Base-by-base conservation (phyloP, 2,797 vertebrate genomes). In the Taenioides sp. region DNA sequence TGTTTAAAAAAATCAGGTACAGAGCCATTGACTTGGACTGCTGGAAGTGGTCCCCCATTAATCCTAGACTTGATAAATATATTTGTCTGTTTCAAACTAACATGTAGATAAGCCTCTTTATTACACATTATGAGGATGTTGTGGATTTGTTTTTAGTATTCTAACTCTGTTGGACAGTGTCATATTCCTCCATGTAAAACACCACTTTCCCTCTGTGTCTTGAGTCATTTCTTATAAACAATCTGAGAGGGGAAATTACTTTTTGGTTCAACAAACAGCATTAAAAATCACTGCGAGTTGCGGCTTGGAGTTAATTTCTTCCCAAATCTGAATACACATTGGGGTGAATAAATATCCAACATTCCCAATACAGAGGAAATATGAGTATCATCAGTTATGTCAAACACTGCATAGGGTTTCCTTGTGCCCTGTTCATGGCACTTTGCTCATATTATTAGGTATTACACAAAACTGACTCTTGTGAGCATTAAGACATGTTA, bases 361-460 rank as follows among this genome's bases (percentile, higher is more conserved):
- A 64, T 43, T 47, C 11, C 14, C 22, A 23, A 25, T 23, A 43
- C 22, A 23, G 14, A 63, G 34, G 2, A 1, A 66, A 69, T 57
- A 34, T 52, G 49, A 11, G 63, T 18, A 64, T 69, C 49, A 73
- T n/a, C 69, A 50, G 78, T 80, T 64, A 75, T 65, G 75, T 69
- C 61, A 72, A 54, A 57, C 20, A 37, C 18, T 34, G 18, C 14
- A 61, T 60, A 71, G n/a, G 12, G 28, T 40, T 23, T 50, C n/a
- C 27, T 12, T 59, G 0, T 67, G 43, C 66, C 68, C 37, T 55
- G 27, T 75, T 74, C 61, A 78, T 67, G 67, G 49, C 69, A 66
- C 70, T 72, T 61, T 3, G 65, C 9, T 10, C 34, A 37, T 7
- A 37, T 2, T 2, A 37, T n/a, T 10, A 37, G 34, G 9, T 37